Base-by-base conservation (phyloP, 2,888 invertebrate species). In the Andrena praecox region DNA sequence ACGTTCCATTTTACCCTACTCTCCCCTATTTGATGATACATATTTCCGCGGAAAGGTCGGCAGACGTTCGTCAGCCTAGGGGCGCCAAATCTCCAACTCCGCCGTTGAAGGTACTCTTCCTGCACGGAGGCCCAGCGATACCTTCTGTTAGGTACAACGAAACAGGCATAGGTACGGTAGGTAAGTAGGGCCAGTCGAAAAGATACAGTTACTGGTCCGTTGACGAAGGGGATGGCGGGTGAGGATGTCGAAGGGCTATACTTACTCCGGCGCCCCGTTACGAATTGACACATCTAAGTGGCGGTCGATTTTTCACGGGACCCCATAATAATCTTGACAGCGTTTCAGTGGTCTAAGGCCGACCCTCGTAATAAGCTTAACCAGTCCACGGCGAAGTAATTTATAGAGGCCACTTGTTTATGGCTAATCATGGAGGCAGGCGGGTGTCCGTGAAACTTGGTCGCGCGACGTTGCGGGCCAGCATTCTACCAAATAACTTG, bases 361-460 rank as follows among this genome's bases (percentile, higher is more conserved):
- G 85, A 87, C 87, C 87, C 85, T 84, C 60, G 76, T 87, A 87
- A 87, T 84, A 87, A 85, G 85, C 85, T 87, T 87, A 87, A 85
- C 85, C 74, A 78, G 76, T 71, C 73, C 83, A 66, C 80, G 63
- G 76, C 73, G 77, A 81, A 85, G 77, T 87, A 87, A 87, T 87
- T 85, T 85, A 85, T 85, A 81, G 85, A 78, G 66, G 76, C 74
- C 78, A 77, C 80, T 87, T 87, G 85, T 87, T 87, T 87, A 81
- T 63, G 74, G 83, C 78, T 87, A 83, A 85, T 87, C 84, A 84
- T 68, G 75, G 74, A 67, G 68, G 81, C 67, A 71, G 70, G 70
- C 54, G 63, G 70, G 2, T 29, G 50, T 52, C 31, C 52, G 20
- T 67, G 50, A 67, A 29, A 62, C 20, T 56, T 59, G 31, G 68